Conservation (phyloP, 2,888 invertebrate species). For the Bhutanitis thaidina region DNA sequence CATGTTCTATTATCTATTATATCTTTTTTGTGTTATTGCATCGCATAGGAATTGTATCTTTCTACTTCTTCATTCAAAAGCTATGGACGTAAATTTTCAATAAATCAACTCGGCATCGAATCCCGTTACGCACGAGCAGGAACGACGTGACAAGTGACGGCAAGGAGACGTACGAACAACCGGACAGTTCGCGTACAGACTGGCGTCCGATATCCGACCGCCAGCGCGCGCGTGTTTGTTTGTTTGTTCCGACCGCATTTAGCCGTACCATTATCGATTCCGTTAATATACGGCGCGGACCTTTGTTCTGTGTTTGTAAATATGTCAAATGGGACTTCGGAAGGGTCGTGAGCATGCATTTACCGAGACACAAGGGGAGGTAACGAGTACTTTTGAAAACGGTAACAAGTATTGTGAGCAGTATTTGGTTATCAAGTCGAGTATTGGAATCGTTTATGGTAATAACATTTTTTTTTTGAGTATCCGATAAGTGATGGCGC, state of each 20-base stretch:
- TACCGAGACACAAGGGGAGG: not conserved
- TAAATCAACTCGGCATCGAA: not conserved
- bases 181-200: not conserved
- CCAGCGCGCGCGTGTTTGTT: conserved; percentile 1
- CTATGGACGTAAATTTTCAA: too few species aligned
- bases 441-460: too few species aligned
- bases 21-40: too few species aligned
- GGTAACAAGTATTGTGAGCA: not conserved
- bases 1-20: too few species aligned
- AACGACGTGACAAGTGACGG: conserved; percentile 7
- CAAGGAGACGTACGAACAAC: too few species aligned
- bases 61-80: too few species aligned
- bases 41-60: too few species aligned
- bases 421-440: too few species aligned
- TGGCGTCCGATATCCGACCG: conserved; percentile 6
- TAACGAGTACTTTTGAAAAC: not conserved
- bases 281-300: conserved; percentile 4
- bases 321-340: conserved; percentile 30
- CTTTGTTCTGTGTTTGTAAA: conserved; percentile 35
- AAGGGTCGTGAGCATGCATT: not conserved
- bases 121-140: not conserved
- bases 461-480: too few species aligned
- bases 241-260: conserved; percentile 5
- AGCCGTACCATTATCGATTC: conserved; percentile 14
- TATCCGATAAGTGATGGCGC: too few species aligned